Evolutionary conservation across 2,113 vertebrate genomes (phyloP).

Genomic region (Strigops habroptila): DNA sequence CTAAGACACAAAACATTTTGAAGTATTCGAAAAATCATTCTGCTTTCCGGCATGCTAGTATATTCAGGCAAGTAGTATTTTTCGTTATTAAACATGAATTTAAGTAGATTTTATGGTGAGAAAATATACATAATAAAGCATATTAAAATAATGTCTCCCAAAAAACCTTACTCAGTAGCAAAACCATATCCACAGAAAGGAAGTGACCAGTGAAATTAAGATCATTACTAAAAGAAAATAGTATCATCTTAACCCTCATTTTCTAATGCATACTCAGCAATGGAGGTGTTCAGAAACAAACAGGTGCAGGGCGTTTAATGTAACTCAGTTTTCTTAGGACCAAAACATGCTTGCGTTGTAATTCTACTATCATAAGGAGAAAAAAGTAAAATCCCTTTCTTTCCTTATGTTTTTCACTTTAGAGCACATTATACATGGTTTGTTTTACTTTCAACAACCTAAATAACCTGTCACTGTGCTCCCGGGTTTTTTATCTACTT

Average conservation of each 20-base stretch:
- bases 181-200: not conserved
- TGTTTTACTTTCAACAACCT: not conserved
- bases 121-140: not conserved
- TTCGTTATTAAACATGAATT: not conserved
- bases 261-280: not conserved
- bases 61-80: not conserved
- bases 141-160: not conserved
- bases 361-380: not conserved
- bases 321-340: not conserved
- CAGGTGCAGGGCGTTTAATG: rapidly evolving
- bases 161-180: not conserved
- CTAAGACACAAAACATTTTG: not conserved
- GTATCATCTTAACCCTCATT: not conserved
- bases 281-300: not conserved
- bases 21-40: not conserved
- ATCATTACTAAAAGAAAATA: not conserved
- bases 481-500: not conserved
- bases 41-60: not conserved
- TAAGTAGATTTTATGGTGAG: not conserved
- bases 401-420: not conserved
- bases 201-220: not conserved
- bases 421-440: not conserved
- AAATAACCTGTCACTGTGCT: not conserved
- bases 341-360: not conserved
- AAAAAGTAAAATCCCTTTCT: not conserved